These are phyloP conservation scores for Clavelina lepadiformis DNA, from an alignment of 23 tunicate species.

Conservation along the genomic window DNA sequence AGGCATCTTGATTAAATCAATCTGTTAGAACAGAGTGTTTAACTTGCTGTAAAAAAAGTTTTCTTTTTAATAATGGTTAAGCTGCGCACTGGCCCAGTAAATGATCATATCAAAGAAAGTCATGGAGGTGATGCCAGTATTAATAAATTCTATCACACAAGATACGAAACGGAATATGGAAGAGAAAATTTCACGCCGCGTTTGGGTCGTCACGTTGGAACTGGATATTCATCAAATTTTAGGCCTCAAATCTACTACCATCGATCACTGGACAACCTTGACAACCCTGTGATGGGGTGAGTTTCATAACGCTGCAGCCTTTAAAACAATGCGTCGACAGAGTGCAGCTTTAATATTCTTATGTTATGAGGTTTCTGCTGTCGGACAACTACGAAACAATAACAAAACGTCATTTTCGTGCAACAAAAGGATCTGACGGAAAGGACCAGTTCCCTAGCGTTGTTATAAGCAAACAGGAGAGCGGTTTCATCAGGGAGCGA, in stretches of 20 bases:
- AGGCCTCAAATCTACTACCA: constrained; percentile 89
- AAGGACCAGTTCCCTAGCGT: constrained; percentile 47
- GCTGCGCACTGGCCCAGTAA: constrained; percentile 61
- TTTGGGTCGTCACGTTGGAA: constrained; percentile 63
- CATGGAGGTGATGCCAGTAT: constrained; percentile 51
- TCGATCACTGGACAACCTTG: constrained; percentile 61
- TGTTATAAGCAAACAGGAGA: constrained; percentile 45
- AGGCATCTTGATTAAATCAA: too few species aligned
- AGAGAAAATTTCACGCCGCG: constrained; percentile 62
- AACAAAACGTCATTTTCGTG: constrained; percentile 68
- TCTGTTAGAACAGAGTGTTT: too few species aligned
- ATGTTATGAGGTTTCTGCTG: constrained; percentile 42
- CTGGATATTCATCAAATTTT: constrained; percentile 86
- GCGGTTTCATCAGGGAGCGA: constrained; percentile 74
- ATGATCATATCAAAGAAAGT: constrained; percentile 61
- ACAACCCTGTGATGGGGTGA: constrained; percentile 89
- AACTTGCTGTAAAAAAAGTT: too few species aligned
- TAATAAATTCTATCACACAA: constrained; percentile 65
- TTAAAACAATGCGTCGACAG: too few species aligned
- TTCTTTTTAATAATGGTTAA: constrained; percentile 60
- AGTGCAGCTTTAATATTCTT: not conserved
- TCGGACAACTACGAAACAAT: constrained; percentile 85
- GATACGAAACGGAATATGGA: constrained; percentile 72
- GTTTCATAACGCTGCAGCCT: constrained; percentile 1
- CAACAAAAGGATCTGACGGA: constrained; percentile 55